Evolutionary conservation across 2,113 vertebrate genomes (phyloP), one percentile per base, ranked within the genome.

Genomic region (Budorcas taxicolor): DNA sequence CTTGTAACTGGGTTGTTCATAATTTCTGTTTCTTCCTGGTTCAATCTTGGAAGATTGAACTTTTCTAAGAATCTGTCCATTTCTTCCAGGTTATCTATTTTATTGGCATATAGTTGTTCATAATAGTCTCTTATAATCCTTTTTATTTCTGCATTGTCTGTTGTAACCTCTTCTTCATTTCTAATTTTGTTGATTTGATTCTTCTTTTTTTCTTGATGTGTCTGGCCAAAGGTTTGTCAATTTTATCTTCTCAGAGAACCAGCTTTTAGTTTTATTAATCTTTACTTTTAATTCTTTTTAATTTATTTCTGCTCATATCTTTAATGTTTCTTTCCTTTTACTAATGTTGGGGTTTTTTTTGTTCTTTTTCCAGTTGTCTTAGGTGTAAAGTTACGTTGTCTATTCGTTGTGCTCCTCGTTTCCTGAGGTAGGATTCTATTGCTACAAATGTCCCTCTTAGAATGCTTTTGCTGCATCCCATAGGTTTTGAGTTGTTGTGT

Each of bases 371-470:
- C n/a, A 11, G 64, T 71, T 36, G n/a, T 36, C 36, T 71, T 71
- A 71, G n/a, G 8, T 36, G n/a, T 71, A 36, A 71, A 71, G 2
- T 71, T 71, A 71, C 3, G 9, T 21, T 71, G 64, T 36, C 64
- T 71, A 5, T 36, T 36, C 9, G 0, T 21, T 21, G 17, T 71
- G n/a, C 21, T 67, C 17, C 64, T 36, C 2, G 0, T 36, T 71
- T 71, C 64, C n/a, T 71, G 64, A 36, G 64, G 64, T 36, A 71
- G 17, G 17, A 71, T 71, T 71, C 2, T 71, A 36, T 11, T 21
- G 9, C 17, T 71, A 21, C 17, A 36, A 71, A 71, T 4, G 11
- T 21, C 17, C 17, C n/a, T 71, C n/a, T 36, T 71, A 71, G 64
- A 36, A 71, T 11, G 17, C 9, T 71, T 71, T 71, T 36, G n/a